Conservation (phyloP, 2,113 vertebrate genomes). For the Heterocephalus glaber region DNA sequence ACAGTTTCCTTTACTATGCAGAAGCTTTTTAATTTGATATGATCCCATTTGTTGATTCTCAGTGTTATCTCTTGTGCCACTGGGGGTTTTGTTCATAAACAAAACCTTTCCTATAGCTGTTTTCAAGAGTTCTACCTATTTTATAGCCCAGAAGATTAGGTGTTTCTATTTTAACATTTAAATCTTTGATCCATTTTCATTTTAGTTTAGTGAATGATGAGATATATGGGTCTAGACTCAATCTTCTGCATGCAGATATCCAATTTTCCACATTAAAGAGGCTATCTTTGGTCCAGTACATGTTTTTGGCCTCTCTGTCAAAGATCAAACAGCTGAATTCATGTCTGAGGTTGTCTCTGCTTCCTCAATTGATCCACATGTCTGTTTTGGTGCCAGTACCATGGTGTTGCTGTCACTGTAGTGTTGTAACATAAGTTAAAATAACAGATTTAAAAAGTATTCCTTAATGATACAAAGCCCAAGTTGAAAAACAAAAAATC, state of each 20-base stretch:
- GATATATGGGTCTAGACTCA: background rate
- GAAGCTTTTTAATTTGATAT: background rate
- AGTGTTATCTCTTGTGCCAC: background rate
- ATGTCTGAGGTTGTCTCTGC: background rate
- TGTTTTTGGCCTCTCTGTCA: background rate
- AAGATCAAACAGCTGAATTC: background rate
- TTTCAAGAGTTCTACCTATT: background rate
- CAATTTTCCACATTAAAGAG: background rate
- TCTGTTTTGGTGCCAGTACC: background rate
- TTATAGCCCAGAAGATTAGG: background rate
- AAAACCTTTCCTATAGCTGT: background rate
- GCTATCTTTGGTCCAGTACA: background rate
- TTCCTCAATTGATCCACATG: background rate
- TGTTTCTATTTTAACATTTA: background rate
- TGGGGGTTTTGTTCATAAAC: background rate
- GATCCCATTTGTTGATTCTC: background rate
- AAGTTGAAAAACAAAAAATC: slow-evolving; percentile 26
- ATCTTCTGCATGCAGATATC: background rate
- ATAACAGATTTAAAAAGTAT: background rate
- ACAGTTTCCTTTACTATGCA: background rate
- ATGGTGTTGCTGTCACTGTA: background rate
- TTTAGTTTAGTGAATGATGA: background rate
- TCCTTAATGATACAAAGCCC: slow-evolving; percentile 25
- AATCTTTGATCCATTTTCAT: background rate
- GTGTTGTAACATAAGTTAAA: background rate